Base-by-base conservation (phyloP, 2,113 vertebrate species). In the Ahaetulla prasina region DNA sequence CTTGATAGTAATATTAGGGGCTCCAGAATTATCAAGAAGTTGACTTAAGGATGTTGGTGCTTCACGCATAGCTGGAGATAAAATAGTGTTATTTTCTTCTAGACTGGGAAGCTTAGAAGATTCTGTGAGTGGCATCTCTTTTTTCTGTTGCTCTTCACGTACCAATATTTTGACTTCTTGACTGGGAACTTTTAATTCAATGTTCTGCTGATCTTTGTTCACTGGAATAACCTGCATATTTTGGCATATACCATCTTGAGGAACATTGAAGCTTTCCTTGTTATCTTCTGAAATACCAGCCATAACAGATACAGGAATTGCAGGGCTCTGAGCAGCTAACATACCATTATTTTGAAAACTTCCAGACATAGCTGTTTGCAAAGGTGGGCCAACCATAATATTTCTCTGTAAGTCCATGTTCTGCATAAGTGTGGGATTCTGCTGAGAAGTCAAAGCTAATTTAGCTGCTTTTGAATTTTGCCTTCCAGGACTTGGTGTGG, bases 1-100 rank as follows among this genome's bases (percentile, higher is more conserved):
- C 54, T 99, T 98, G 96, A 97, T 97, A 84, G 98, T 97, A 93
- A 97, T 96, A 39, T 98, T 98, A 93, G 98, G 96, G 92, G 97
- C 95, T 96, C 97, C 97, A 90, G 98, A 97, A 96, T 98, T 98
- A 96, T 99, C 99, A 94, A 99, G 97, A 95, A 99, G 97, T 96
- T 99, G 99, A 97, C 99, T 99, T 92, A 99, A 97, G 20, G 99
- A 99, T 89, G 98, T 99, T 92, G 99, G 99, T 94, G 98, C 97
- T 93, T 99, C 97, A 95, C 98, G 98, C 96, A 98, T 97, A 95
- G 98, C 97, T 96, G 98, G 97, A 80, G 98, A 98, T 25, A 97
- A 94, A 89, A 97, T 93, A 91, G 94, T 54, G 95, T 98, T 98
- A 54, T 95, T 97, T 80, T 98, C 99, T 93, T 98, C 98, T 25